Base-by-base conservation (phyloP, 2,113 vertebrate genomes). In the Colius striatus region DNA sequence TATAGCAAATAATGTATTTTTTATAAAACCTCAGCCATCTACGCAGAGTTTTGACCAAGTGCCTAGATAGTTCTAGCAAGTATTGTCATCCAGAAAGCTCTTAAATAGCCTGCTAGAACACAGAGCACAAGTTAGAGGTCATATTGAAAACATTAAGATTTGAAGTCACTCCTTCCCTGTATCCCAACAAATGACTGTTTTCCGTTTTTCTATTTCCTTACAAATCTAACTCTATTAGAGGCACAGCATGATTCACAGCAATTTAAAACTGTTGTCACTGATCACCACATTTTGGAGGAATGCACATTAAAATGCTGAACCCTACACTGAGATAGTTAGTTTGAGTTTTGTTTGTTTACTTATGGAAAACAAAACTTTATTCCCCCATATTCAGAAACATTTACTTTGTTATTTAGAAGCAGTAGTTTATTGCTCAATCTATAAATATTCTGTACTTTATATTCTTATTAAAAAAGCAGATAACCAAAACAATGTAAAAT, bases 201-300 rank as follows among this genome's bases (percentile, higher is more conserved):
- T 90, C 73, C 53, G 75, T 90, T 90, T 84, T 92, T 92, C 83
- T 89, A 53, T 88, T 96, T 88, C 92, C 87, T 93, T 83, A 92
- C 81, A 91, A 89, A 82, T 89, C 62, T 91, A 76, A 87, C 55
- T 51, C 74, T 83, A 87, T 74, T 95, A 97, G 67, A 87, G 63
- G 53, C 68, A 95, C 90, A 90, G 85, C 48, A 71, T n/a, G 55
- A 81, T 84, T 80, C 92, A 90, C 53, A 93, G 75, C 53, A 75
- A 92, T 81, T 74, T 89, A 48, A 88, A 92, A 53, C 34, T 60
- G 61, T 54, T 3, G 5, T 85, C 70, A 89, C 71, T 60, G 89
- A 86, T 65, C 84, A 92, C 61, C 27, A 36, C 9, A 14, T 65
- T 83, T 71, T 11, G 4, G 34, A 90, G 21, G 63, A 80, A 88